A percentile compares a stretch with the other conserved stretches of the same genome.
phyloP scores from a whole-genome alignment of 1,140 invertebrate species.

The Diorhabda sublineata region DNA sequence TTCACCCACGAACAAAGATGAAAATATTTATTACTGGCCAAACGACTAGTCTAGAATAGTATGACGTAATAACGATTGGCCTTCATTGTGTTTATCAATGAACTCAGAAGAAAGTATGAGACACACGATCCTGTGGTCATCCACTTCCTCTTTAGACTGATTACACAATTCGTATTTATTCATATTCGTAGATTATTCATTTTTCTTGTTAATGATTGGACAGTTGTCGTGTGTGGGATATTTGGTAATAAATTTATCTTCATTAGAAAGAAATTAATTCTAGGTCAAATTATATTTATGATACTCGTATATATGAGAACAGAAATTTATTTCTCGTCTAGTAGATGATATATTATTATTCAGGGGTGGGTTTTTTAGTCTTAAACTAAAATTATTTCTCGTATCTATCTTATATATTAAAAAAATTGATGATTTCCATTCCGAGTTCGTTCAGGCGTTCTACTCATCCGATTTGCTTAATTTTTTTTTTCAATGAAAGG shows the following conservation, averaged over 20 bases:
- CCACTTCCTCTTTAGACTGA: background rate
- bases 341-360: no score
- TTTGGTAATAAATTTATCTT: constrained; percentile 1
- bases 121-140: background rate
- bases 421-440: no score
- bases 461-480: no score
- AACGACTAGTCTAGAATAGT: background rate
- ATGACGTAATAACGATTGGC: background rate
- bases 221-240: background rate
- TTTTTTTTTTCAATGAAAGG: no score
- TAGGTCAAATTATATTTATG: no score
- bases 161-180: background rate
- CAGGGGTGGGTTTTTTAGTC: no score
- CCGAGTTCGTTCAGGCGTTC: no score
- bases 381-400: no score
- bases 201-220: background rate
- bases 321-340: no score
- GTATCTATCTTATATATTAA: no score
- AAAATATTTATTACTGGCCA: background rate
- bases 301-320: no score
- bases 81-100: background rate
- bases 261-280: background rate
- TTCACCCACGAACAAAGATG: no score
- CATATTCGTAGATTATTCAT: background rate
- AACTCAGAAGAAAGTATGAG: background rate